A percentile compares a stretch with the other conserved stretches of the same genome.
Conservation (phyloP, 2,888 invertebrate genomes). For the Oscheius sp. region DNA sequence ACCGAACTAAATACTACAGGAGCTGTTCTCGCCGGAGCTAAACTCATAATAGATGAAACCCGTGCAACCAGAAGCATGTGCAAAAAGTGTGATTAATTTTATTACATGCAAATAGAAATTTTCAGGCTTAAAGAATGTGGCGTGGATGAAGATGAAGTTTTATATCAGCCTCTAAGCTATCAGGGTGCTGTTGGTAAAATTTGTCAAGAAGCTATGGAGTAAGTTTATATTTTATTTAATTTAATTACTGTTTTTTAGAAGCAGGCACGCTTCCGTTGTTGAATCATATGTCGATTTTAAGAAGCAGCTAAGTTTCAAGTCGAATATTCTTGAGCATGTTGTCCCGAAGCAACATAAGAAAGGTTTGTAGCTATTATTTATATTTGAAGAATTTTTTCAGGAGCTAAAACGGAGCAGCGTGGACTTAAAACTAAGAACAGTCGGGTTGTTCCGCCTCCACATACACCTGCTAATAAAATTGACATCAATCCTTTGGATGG, state of each 20-base stretch:
- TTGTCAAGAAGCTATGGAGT: conserved; percentile 53
- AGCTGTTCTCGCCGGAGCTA: conserved; percentile 61
- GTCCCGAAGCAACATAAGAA: neutral
- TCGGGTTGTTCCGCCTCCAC: neutral
- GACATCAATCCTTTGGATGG: conserved; percentile 25
- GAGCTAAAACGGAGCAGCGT: conserved; percentile 2
- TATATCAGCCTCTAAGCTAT: conserved; percentile 57
- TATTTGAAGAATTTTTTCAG: neutral
- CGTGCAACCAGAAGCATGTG: conserved; percentile 59
- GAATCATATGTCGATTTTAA: conserved; percentile 65
- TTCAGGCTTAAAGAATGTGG: conserved; percentile 46
- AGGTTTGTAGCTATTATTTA: neutral
- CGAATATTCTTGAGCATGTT: conserved; percentile 55
- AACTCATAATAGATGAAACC: conserved; percentile 57
- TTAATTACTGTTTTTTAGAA: conserved; percentile 45
- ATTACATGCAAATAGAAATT: neutral
- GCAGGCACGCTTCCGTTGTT: conserved; percentile 57
- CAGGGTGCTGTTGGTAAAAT: conserved; percentile 38
- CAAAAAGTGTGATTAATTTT: conserved; percentile 42
- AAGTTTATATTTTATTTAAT: conserved; percentile 20
- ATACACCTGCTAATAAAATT: conserved; percentile 14
- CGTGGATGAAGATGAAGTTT: conserved; percentile 53
- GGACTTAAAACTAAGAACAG: conserved; percentile 5
- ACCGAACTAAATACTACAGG: conserved; percentile 46
- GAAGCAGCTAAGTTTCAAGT: conserved; percentile 65